Base-by-base conservation (phyloP, 2,113 vertebrate species). In the Rattus rattus region DNA sequence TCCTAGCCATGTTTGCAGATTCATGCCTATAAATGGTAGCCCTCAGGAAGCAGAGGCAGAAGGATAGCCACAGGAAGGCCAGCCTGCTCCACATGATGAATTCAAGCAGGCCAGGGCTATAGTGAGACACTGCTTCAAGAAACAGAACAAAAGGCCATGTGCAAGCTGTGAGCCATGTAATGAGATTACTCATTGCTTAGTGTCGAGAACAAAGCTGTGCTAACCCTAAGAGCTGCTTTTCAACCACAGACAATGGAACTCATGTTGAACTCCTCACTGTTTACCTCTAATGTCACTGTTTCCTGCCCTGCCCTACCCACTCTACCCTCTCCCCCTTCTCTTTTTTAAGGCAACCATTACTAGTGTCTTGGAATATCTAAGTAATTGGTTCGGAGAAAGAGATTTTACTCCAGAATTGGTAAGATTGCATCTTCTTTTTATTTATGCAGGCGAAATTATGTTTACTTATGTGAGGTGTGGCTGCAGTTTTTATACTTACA, bases 361-460 rank as follows among this genome's bases (percentile, higher is more conserved):
- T 94, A 98, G 98, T 90, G 99, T 99, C 92, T 98, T 99, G 97
- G 99, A 99, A 97, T 99, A 99, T 98, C 98, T 99, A 72, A 99
- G 99, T 97, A 98, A 97, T 95, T 99, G 99, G 99, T 99, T 99
- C 99, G 99, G 99, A 97, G 99, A 99, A 96, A 98, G 97, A 93
- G 98, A 99, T 39, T 99, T 99, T 98, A 99, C 98, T 97, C 99
- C 99, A 94, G 99, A 99, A 98, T 96, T 99, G 99, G 99, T 99
- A 98, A 99, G 98, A 98, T 97, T 91, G 7, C 86, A 97, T 98
- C 33, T 97, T 97, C 92, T 95, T 95, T 88, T 95, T 96, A 97
- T 70, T 65, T 90, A 85, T 87, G 7, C 22, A 89, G 22, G 54
- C 69, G 77, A 94, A 97, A 65, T 87, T 95, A 49, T 81, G 28